Percentiles rank a stretch among this genome's conserved stretches.
Conservation (phyloP, 2,113 vertebrate species). For the Engystomops pustulosus region DNA sequence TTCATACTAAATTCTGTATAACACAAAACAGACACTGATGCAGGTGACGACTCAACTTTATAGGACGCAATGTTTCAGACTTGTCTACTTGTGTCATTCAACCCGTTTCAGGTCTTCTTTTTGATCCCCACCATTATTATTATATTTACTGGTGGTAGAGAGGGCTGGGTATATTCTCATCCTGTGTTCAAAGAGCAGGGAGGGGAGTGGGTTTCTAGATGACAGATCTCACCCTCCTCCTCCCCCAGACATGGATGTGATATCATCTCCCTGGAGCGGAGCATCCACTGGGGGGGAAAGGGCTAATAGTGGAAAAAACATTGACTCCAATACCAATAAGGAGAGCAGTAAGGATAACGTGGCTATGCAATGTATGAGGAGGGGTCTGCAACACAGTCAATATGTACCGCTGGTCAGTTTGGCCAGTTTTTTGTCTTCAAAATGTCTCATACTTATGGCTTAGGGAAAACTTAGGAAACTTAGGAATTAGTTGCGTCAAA, state of each 20-base stretch:
- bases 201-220: background rate
- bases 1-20: too few species aligned
- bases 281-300: background rate
- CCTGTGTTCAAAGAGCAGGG: conserved; percentile 11
- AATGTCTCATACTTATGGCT: too few species aligned
- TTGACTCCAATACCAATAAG: background rate
- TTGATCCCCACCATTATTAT: conserved; percentile 11
- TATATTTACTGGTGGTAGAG: background rate
- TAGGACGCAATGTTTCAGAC: too few species aligned
- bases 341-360: too few species aligned
- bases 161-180: background rate
- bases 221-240: background rate
- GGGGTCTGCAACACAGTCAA: background rate
- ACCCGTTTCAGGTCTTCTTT: background rate
- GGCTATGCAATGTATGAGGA: background rate
- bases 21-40: too few species aligned
- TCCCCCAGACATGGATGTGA: conserved; percentile 15
- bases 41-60: background rate
- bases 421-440: too few species aligned
- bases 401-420: too few species aligned
- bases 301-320: background rate
- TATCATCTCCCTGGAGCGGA: conserved; percentile 1
- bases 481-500: too few species aligned
- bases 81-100: background rate
- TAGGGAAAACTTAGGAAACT: too few species aligned